phyloP scores from a whole-genome alignment of 2,888 invertebrate genomes.

The Spicauda simplicius region DNA sequence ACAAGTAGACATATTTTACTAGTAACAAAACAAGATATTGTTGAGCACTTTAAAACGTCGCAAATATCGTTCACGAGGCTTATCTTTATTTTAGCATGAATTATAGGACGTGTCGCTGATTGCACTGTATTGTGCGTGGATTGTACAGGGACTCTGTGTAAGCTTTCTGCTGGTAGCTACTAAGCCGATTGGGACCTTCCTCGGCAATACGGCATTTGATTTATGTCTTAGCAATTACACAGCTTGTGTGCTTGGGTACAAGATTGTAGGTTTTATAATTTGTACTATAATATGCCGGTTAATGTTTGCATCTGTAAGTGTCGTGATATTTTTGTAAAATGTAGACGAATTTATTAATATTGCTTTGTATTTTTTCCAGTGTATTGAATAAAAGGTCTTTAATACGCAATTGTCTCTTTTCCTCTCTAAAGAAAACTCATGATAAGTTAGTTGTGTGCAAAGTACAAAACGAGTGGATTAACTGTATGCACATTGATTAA shows the following conservation, averaged over 20 bases:
- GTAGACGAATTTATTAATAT: too few relatives aligned
- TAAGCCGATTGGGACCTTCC: constrained; percentile 35
- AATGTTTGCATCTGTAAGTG: too few relatives aligned
- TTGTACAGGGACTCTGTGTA: constrained; percentile 46
- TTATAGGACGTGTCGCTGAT: constrained; percentile 56
- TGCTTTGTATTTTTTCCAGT: too few relatives aligned
- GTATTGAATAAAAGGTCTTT: too few relatives aligned
- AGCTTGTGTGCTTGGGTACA: constrained; percentile 6
- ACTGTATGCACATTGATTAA: too few relatives aligned
- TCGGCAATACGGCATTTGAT: constrained; percentile 21
- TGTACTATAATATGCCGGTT: too few relatives aligned
- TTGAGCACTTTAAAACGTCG: constrained; percentile 34
- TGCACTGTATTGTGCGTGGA: constrained; percentile 58
- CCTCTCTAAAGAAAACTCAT: too few relatives aligned
- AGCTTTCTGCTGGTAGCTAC: constrained; percentile 27
- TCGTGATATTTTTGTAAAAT: too few relatives aligned
- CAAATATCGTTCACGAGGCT: constrained; percentile 32
- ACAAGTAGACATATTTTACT: constrained; percentile 24
- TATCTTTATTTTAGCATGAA: constrained; percentile 42
- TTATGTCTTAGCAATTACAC: constrained; percentile 24
- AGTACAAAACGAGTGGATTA: too few relatives aligned
- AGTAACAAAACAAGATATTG: constrained; percentile 25
- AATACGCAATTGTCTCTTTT: too few relatives aligned
- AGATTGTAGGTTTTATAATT: too few relatives aligned
- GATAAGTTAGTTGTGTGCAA: too few relatives aligned